phyloP scores from a whole-genome alignment of 1,140 invertebrate genomes.

The Batillaria attramentaria region DNA sequence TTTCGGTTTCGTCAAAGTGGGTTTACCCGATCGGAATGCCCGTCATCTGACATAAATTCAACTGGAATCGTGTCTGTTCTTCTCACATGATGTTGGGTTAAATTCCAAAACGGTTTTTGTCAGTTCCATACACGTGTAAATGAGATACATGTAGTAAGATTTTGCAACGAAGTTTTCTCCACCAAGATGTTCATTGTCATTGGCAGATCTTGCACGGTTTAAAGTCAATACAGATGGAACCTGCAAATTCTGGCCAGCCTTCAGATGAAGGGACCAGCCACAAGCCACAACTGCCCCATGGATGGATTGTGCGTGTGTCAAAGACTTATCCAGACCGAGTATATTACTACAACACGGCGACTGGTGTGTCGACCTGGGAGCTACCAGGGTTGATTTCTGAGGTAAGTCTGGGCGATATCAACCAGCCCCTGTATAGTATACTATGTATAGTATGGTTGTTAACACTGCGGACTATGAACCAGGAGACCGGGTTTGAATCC shows the following conservation, averaged over 20 bases:
- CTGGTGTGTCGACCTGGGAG: conserved; percentile 55
- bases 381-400: conserved; percentile 45
- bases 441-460: neutral
- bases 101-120: neutral
- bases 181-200: neutral
- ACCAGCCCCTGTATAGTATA: neutral
- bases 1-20: too few relatives aligned
- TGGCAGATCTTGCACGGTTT: neutral
- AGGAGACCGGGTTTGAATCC: neutral
- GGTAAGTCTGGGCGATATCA: too few relatives aligned
- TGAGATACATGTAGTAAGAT: neutral
- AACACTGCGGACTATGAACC: neutral
- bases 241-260: neutral
- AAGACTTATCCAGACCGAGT: conserved; percentile 54
- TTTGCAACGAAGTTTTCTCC: too few relatives aligned
- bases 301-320: conserved; percentile 58
- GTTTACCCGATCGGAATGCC: too few relatives aligned
- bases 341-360: conserved; percentile 58
- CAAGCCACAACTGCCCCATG: conserved; percentile 50
- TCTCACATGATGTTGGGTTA: neutral
- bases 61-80: too few relatives aligned
- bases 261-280: neutral
- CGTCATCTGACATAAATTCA: too few relatives aligned
- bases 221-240: neutral
- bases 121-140: neutral